Base-by-base conservation (phyloP, 2,888 invertebrate species). In the Hemicrepidius hirtus region DNA sequence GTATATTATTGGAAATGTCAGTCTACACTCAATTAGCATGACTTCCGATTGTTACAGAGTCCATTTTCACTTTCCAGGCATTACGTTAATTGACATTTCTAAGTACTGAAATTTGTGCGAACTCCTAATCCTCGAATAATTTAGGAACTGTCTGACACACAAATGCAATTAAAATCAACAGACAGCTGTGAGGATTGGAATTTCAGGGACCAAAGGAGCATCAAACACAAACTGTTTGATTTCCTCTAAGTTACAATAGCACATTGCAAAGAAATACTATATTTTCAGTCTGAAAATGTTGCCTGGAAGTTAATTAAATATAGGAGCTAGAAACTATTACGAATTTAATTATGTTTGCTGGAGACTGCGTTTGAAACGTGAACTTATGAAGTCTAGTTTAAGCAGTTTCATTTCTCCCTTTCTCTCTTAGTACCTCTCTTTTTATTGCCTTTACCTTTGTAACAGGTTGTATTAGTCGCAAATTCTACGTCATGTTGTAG, bases 121-220 rank as follows among this genome's bases (percentile, higher is more conserved):
- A 49, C 49, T 44, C 49, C 24, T 53, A 53, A 53, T 53, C 53
- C 32, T 21, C 13, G 28, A 53, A 53, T 53, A 53, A 53, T 53
- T 53, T 53, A 53, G 53, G 6, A 53, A 53, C 53, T 53, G 53
- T 53, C 53, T 53, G 53, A 28, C 53, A 53, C 53, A 53, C 53
- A 53, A 53, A 53, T 32, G 21, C 53, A 53, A 53, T 53, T 53
- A 53, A 53, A 28, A 13, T 53, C 21, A 21, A 53, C 53, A 32
- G 53, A 53, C 32, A 28, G 53, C 53, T 24, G 7, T 53, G 28
- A 28, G 32, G n/a, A 21, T 53, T 13, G 12, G 53, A 53, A 53
- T 50, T 32, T 28, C 12, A 20, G 5, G 0, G n/a, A 24, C 5
- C 21, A 24, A 21, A 13, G 16, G 12, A 28, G 53, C 53, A 28